These are phyloP conservation scores for Leptopilina clavipes DNA, from an alignment of 1,140 invertebrate genomes.

Conservation along the genomic window DNA sequence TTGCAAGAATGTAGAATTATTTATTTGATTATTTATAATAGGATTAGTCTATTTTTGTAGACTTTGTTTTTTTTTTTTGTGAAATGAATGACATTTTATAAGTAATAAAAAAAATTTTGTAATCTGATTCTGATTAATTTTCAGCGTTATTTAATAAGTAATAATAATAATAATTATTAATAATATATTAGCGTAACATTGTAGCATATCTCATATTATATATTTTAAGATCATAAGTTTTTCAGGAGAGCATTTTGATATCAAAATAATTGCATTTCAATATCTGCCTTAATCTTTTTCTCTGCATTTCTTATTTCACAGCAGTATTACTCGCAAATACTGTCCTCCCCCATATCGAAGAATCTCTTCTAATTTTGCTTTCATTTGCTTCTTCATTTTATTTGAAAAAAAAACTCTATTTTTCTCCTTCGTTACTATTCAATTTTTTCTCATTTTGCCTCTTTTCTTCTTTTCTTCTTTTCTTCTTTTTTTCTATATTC, in stretches of 20 bases:
- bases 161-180: too few relatives aligned
- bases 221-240: not conserved
- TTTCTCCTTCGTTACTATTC: slow-evolving; percentile 47
- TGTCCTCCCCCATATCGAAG: slow-evolving; percentile 1
- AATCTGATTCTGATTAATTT: too few relatives aligned
- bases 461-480: slow-evolving; percentile 47
- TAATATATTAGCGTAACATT: not conserved
- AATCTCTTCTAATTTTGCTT: not conserved
- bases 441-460: slow-evolving; percentile 22
- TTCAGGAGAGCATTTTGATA: slow-evolving; percentile 1
- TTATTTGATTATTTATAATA: too few relatives aligned
- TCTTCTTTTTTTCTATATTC: not conserved
- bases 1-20: too few relatives aligned
- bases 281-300: slow-evolving; percentile 17
- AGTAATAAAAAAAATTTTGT: too few relatives aligned
- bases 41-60: too few relatives aligned
- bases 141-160: too few relatives aligned
- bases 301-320: slow-evolving; percentile 26
- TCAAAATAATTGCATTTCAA: not conserved
- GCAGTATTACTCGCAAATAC: slow-evolving; percentile 11
- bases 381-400: too few relatives aligned
- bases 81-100: too few relatives aligned
- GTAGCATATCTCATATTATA: too few relatives aligned
- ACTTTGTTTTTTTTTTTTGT: too few relatives aligned
- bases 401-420: not conserved